Conservation (phyloP, 2,113 vertebrate genomes). For the Myodes glareolus region DNA sequence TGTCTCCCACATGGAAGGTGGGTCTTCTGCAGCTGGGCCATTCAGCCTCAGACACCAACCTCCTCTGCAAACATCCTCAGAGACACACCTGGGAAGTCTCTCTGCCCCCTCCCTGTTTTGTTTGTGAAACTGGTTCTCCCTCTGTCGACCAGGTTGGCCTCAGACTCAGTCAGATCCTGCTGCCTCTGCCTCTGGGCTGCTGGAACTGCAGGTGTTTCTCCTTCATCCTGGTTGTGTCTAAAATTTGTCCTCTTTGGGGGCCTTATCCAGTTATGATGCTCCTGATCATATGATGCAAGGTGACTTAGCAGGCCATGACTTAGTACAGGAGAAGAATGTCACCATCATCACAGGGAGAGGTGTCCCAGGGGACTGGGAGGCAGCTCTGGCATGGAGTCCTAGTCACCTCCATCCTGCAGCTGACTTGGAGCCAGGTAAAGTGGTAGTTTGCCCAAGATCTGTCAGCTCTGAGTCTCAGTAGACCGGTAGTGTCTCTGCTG, state of each 20-base stretch:
- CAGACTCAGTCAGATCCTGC: neutral
- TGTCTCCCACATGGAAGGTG: neutral
- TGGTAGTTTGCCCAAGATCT: fast-evolving
- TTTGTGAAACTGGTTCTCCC: neutral
- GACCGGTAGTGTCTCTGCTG: neutral
- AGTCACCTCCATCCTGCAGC: neutral
- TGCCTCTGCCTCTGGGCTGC: neutral
- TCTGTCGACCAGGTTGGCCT: neutral
- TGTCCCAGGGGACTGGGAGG: neutral
- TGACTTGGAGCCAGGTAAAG: neutral
- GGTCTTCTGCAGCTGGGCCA: neutral
- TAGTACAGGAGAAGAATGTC: too few relatives aligned
- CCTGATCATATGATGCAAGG: neutral
- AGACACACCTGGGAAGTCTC: neutral
- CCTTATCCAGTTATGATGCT: neutral
- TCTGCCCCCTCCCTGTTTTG: neutral
- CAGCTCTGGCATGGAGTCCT: neutral
- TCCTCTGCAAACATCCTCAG: neutral
- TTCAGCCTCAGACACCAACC: neutral
- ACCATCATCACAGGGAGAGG: neutral
- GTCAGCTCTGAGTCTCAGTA: fast-evolving
- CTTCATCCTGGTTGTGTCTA: neutral
- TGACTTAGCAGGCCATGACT: neutral
- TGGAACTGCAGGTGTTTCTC: neutral
- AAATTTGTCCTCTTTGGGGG: neutral